Evolutionary conservation across 2,113 vertebrate species (phyloP), one percentile per base, ranked within the genome.

Genomic region (Perognathus longimembris): DNA sequence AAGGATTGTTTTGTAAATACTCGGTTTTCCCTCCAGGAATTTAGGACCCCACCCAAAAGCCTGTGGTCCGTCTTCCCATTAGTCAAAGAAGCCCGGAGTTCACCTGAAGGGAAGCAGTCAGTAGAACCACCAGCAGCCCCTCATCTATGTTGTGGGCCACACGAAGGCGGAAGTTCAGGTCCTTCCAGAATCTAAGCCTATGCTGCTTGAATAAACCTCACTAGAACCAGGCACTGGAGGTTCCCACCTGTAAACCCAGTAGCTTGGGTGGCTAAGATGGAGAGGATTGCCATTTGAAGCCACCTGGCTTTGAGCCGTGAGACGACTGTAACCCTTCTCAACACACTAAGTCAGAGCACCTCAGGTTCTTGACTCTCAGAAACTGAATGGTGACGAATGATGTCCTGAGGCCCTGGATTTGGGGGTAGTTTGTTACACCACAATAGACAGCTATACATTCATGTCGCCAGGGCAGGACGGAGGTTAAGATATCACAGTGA

Each of bases 1-100:
- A 91, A 79, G 28, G 20, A 79, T 69, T 85, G 50, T 85, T 76
- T 17, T n/a, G 30, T 92, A 90, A 50, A 69, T 26, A 7, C 40
- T 85, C 59, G 73, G 57, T 21, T 28, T 94, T 90, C 63, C 67
- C 80, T 80, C 8, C 6, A 70, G 40, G 59, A 78, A 64, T 11
- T 32, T 38, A 32, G 26, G 38, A 12, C 75, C 20, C 38, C 45
- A 64, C 20, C 10, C 57, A 30, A 40, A 70, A 88, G 6, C 28
- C 32, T 10, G 4, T 30, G 18, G 87, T 14, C 4, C 36, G 84
- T 17, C 4, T 40, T 88, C 28, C 66, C 42, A 38, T 21, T 54
- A 12, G 67, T 6, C 36, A 3, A 59, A 86, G 59, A 80, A 57
- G 42, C 70, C 66, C 45, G 45, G 20, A 66, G 69, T 9, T 22